These are phyloP conservation scores for Mayetiola destructor DNA, from an alignment of 2,888 invertebrate genomes.

Conservation along the genomic window DNA sequence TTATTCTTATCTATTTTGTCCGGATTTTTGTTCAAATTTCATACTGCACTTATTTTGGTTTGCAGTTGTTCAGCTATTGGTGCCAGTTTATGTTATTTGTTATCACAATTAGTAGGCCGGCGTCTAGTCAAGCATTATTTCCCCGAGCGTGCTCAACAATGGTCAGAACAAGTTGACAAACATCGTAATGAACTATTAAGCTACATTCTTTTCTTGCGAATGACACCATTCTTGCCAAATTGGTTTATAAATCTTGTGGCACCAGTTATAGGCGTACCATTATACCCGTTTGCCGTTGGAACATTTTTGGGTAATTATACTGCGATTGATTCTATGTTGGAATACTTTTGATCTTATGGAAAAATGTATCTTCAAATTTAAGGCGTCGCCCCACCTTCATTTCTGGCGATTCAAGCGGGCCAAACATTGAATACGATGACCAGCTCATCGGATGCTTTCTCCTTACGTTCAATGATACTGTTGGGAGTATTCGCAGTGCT, in stretches of 20 bases:
- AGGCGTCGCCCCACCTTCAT: slow-evolving; percentile 93
- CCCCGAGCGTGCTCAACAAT: slow-evolving; percentile 70
- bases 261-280: slow-evolving; percentile 90
- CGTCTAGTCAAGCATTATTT: slow-evolving; percentile 73
- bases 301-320: slow-evolving; percentile 70
- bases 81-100: slow-evolving; percentile 85
- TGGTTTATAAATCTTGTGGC: slow-evolving; percentile 98
- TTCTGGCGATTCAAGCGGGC: slow-evolving; percentile 95
- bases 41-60: slow-evolving; percentile 71
- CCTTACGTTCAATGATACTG: slow-evolving; percentile 69
- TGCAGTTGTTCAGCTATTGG: slow-evolving; percentile 92
- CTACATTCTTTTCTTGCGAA: slow-evolving; percentile 91
- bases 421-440: slow-evolving; percentile 88
- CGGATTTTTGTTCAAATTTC: slow-evolving; percentile 92
- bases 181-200: slow-evolving; percentile 82
- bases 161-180: slow-evolving; percentile 70
- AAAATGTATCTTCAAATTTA: slow-evolving; percentile 19
- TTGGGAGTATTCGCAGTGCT: slow-evolving; percentile 65
- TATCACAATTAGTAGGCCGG: slow-evolving; percentile 82
- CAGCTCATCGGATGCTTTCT: slow-evolving; percentile 74
- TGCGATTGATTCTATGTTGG: neutral
- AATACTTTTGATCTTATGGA: neutral
- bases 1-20: slow-evolving; percentile 93
- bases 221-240: slow-evolving; percentile 95
- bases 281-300: slow-evolving; percentile 82